Conservation (phyloP, 1,140 invertebrate genomes). For the Papilio dardanus region DNA sequence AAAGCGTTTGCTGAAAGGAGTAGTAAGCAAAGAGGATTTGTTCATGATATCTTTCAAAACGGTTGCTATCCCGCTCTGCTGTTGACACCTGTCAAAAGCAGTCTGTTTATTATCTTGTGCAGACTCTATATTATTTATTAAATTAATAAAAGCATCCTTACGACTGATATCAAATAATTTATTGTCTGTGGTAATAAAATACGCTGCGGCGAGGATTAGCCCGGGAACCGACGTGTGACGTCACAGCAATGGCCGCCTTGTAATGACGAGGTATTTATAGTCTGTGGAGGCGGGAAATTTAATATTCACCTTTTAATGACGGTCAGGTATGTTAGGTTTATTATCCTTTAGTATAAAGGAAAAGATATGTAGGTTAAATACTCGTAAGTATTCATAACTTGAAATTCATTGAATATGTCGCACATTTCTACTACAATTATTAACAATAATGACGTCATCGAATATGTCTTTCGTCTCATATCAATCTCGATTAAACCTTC, state of each 20-base stretch:
- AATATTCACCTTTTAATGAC: conserved; percentile 26
- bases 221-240: background rate
- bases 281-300: conserved; percentile 12
- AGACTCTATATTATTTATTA: background rate
- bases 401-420: background rate
- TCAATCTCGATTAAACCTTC: background rate
- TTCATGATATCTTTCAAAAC: no score
- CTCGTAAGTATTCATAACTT: background rate
- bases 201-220: conserved; percentile 2
- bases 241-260: background rate
- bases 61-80: background rate
- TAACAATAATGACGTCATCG: background rate
- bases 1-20: no score
- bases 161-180: conserved; percentile 29
- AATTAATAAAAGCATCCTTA: conserved; percentile 26
- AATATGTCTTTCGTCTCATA: background rate
- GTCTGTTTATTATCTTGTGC: background rate
- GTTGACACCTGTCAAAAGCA: background rate
- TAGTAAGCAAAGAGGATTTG: no score
- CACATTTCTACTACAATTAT: background rate
- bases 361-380: background rate
- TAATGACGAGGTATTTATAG: conserved; percentile 4
- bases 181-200: conserved; percentile 32
- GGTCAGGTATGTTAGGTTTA: conserved; percentile 12
- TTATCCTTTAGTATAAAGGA: conserved; percentile 1